Evolutionary conservation across 2,797 vertebrate species (phyloP), one percentile per base, ranked within the genome.

Genomic region (Spinus olivaceus): DNA sequence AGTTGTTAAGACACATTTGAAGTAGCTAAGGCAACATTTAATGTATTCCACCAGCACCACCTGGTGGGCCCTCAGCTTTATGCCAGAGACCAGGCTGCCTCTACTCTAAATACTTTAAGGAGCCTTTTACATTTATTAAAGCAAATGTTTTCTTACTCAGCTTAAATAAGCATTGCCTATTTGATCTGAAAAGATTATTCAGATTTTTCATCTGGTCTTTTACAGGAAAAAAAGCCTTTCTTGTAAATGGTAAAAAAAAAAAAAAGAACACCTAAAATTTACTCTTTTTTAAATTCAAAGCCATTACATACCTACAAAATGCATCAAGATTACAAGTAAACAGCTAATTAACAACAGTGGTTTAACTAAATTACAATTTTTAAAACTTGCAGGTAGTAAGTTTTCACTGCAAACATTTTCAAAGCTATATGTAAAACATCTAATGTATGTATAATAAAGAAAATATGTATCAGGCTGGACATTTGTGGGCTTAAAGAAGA

Each of bases 31-130:
- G 2, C 23, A 42, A 49, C 16, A 73, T 51, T 35, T 97, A 95
- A 63, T 59, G 14, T 73, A 94, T 95, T 96, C 93, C 95, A 92
- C 93, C 61, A 94, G 97, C 97, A 95, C 98, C 98, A 98, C 90
- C 98, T 98, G 96, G 92, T 97, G 98, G 97, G 39, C 57, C 17
- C 61, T 47, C 69, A 69, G 65, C 39, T 92, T 51, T 14, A 33
- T 84, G 82, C 51, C 14, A 15, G 5, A 72, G 22, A 81, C 12
- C 42, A 15, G 3, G 8, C 2, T 9, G 9, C 10, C 25, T 35
- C 9, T 3, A 54, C 4, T 10, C n/a, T 5, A 65, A 72, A 44
- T 9, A 49, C 19, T 59, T 49, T 2, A 23, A 51, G 28, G 9
- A 61, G 17, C 9, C 32, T 72, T 74, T 57, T 21, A 90, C 25